phyloP scores from a whole-genome alignment of 1,140 invertebrate species.

The Gryllus bimaculatus region DNA sequence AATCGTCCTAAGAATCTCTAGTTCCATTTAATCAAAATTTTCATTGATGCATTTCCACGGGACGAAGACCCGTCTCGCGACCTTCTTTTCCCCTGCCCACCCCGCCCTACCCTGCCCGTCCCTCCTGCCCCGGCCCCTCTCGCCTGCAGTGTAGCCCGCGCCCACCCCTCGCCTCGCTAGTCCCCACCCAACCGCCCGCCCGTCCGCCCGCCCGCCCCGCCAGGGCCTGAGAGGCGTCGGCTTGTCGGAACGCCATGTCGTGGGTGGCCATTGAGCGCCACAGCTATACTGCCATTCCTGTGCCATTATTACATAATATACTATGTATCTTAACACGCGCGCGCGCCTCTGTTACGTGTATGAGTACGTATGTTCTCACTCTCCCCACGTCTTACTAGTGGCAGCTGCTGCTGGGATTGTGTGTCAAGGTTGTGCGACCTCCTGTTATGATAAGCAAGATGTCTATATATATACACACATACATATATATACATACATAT shows the following conservation, averaged over 20 bases:
- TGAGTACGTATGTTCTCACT: conserved; percentile 6
- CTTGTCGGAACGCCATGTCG: conserved; percentile 8
- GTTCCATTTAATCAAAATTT: conserved; percentile 7
- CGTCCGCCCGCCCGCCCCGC: too few species aligned
- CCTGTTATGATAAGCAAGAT: background rate
- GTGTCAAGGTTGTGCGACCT: background rate
- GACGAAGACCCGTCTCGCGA: background rate
- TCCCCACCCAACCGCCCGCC: background rate
- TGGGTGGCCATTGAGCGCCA: conserved; percentile 10
- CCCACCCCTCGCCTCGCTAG: conserved; percentile 7
- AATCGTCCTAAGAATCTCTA: background rate
- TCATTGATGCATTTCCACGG: background rate
- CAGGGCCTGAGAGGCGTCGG: conserved; percentile 5
- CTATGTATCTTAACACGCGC: background rate
- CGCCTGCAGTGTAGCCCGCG: background rate
- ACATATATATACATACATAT: conserved; percentile 7
- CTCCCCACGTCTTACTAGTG: background rate
- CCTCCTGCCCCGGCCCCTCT: background rate
- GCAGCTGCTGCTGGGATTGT: background rate
- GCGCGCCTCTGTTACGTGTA: background rate
- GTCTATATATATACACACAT: background rate
- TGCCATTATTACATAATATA: conserved; percentile 19
- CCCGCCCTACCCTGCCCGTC: background rate
- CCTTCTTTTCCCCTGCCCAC: background rate
- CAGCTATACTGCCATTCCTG: conserved; percentile 22